Base-by-base conservation (phyloP, 2,888 invertebrate genomes). In the Synanthedon andrenaeformis region DNA sequence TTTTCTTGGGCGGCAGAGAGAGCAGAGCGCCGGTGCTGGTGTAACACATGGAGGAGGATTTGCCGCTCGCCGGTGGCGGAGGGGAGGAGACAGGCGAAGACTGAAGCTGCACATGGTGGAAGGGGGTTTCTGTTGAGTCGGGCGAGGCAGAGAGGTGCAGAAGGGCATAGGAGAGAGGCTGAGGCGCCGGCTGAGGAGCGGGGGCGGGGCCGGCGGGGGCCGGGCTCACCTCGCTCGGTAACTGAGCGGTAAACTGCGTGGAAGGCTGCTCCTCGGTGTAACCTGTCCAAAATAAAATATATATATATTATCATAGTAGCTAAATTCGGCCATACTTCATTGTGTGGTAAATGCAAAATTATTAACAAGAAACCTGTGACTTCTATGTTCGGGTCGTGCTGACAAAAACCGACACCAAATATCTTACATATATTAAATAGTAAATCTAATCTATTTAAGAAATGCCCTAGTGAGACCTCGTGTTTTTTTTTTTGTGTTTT, bases 1-100 rank as follows among this genome's bases (percentile, higher is more conserved):
- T 95, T 80, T 96, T 96, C 80, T 96, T 96, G 3, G 96, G 96
- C 59, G 96, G 96, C 69, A 96, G 82, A 56, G 94, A 94, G 28
- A 95, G 85, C 45, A 94, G 91, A n/a, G 93, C 92, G 51, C 94
- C 94, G 13, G 94, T 94, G 79, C 94, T 95, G 53, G 94, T 95
- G 77, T 93, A 95, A 72, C 94, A 94, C 92, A 94, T 94, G 49
- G 94, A 89, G 61, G 93, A 88, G 57, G 94, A 93, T 80, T 94
- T 94, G 75, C 91, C 88, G 76, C 89, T 88, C 72, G 89, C 86
- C 72, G 80, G 86, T 75, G 87, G 85, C 76, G 85, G 85, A 66
- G 87, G 80, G 74, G 83, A 78, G 28, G 55, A 54, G 74, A 83
- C 78, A 82, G 84, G 79, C 64, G 81, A 82, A 83, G 84, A 79